These are phyloP conservation scores for Dascyllus trimaculatus DNA, from an alignment of 2,113 vertebrate species.

Conservation along the genomic window DNA sequence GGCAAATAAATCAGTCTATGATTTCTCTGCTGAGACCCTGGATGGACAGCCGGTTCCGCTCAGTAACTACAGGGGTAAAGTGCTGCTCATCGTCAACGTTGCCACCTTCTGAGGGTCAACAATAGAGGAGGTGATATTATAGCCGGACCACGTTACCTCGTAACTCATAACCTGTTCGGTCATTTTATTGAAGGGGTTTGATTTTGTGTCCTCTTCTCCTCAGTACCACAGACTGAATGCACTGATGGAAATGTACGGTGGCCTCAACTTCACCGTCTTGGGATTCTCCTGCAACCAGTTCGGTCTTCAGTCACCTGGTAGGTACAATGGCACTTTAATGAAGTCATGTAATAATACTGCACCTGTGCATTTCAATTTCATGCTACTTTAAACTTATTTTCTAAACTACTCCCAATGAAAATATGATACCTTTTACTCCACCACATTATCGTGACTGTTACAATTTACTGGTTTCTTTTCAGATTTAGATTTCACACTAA, in stretches of 20 bases:
- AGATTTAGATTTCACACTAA: too few species aligned
- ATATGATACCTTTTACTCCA: not conserved
- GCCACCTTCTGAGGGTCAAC: slow-evolving; percentile 88
- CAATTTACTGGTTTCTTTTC: not conserved
- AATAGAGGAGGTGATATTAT: slow-evolving; percentile 82
- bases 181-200: slow-evolving; percentile 16
- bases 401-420: too few species aligned
- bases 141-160: slow-evolving; percentile 7
- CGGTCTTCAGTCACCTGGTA: slow-evolving; percentile 86
- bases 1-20: slow-evolving; percentile 79
- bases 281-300: slow-evolving; percentile 87
- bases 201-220: slow-evolving; percentile 20
- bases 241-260: slow-evolving; percentile 85
- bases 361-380: not conserved
- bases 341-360: too few species aligned
- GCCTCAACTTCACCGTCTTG: slow-evolving; percentile 81
- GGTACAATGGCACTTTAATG: slow-evolving; percentile 14
- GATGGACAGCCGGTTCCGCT: slow-evolving; percentile 80
- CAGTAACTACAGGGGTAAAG: slow-evolving; percentile 75
- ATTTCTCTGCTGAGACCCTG: slow-evolving; percentile 82
- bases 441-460: not conserved
- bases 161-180: not conserved
- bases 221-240: slow-evolving; percentile 87
- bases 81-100: slow-evolving; percentile 85
- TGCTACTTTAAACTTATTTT: too few species aligned